Base-by-base conservation (phyloP, 1,140 invertebrate species). In the Tachypleus tridentatus region DNA sequence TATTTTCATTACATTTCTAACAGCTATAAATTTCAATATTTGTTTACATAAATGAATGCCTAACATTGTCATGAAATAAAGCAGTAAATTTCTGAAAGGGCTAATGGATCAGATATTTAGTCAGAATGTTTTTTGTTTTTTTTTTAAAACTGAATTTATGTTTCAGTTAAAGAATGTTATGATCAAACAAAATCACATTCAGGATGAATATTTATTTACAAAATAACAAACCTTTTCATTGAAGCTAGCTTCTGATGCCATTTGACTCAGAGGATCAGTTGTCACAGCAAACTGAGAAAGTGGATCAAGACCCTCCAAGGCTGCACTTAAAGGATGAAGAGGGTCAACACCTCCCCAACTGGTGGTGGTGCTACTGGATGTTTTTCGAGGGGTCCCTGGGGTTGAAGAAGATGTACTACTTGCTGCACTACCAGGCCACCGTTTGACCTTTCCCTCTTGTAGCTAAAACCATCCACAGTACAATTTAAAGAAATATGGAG, bases 261-360 rank as follows among this genome's bases (percentile, higher is more conserved):
- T 72, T 63, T 73, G 67, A 56, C 75, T 76, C 9, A 77, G 69
- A 8, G 76, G 77, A 70, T 79, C 77, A 71, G 86, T 81, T n/a
- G 76, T 67, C 8, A 80, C 77, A 4, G 82, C 82, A 78, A 88
- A 86, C 69, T 86, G 83, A 49, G 84, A 84, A 11, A 89, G 77
- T 3, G 87, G 87, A 80, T 89, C 87, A n/a, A 81, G 79, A 9
- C 86, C 86, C 73, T 88, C 86, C 5, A 88, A 72, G 60, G 83
- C 82, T 53, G 80, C 78, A 64, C 76, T 76, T 4, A 87, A 74
- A 50, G 82, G 82, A 76, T 87, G 83, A 3, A 79, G 72, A 49
- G 78, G 70, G 70, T 75, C 71, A 51, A 77, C 51, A 64, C 69
- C 59, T 51, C 67, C 53, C 64, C 64, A 56, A 9, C 69, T 60